Evolutionary conservation across 2,113 vertebrate genomes (phyloP), one percentile per base, ranked within the genome.

Genomic region (Malurus cyaneus): DNA sequence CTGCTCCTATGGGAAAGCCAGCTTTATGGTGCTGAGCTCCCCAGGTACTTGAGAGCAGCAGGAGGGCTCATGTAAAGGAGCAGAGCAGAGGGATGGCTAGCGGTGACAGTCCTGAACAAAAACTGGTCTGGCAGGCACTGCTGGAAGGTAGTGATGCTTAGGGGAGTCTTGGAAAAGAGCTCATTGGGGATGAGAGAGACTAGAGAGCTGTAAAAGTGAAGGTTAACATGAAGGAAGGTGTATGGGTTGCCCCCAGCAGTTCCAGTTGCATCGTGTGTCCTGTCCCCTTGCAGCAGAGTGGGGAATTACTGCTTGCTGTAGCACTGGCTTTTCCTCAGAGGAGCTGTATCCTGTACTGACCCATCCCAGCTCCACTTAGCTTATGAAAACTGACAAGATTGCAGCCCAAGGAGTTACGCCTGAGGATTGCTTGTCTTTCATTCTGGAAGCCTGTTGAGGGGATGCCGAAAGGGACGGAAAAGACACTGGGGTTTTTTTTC

Each of bases 341-440:
- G 46, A 93, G 39, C 50, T 90, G 85, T 96, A 76, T 94, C 93
- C 79, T 70, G 47, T 80, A 5, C 44, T 64, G 71, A 88, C 88
- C 89, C 59, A 52, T 80, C 76, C 67, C 47, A 66, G 47, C 19
- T 47, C n/a, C 57, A 24, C 42, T 73, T 49, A 59, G 85, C 82
- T 96, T 90, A 74, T 57, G 80, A 67, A 70, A 92, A 83, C 56
- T 84, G 96, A 88, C 82, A 90, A 28, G 90, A 92, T 8, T 86
- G 72, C 77, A 86, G 85, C 88, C 89, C 12, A 39, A 93, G 90
- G 89, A 93, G 23, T 46, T 92, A 15, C 2, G 36, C 72, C 92
- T 67, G 72, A 86, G 90, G 82, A 86, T 72, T 86, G 41, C 74
- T 90, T 95, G n/a, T 57, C 85, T 95, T 90, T 81, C 20, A 1